Evolutionary conservation across 2,797 vertebrate species (phyloP), one percentile per base, ranked within the genome.

Genomic region (Enteromius paludinosus): DNA sequence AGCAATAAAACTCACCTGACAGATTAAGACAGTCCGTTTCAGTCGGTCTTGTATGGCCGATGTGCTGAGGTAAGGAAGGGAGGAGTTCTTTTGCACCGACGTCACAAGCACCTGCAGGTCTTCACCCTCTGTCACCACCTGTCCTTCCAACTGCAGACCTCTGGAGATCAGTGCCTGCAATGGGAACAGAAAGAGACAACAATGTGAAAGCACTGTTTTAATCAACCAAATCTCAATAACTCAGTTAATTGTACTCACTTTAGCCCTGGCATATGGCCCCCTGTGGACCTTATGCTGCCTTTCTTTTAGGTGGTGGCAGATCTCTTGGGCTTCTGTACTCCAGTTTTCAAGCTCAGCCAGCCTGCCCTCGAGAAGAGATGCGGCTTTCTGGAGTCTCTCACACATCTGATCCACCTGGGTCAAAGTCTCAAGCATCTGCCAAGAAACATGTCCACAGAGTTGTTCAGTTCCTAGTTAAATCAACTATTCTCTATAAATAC

Each of bases 141-240:
- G 92, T 1, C 92, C 91, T 82, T 91, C 91, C 52, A 92, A 92
- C 1, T 87, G 91, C 45, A 91, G 76, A 64, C 93, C 93, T 82
- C 89, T 92, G 82, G 91, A 90, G 88, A 93, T 81, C 85, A 96
- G 89, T 14, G 71, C 85, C 96, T 96, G 70, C 35, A 69, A 49
- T 77, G 11, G 20, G 7, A 35, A 66, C 14, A 5, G 66, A 33
- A 83, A n/a, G 45, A 78, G n/a, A 30, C 23, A 1, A 66, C 10
- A 77, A 28, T 43, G n/a, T 62, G 1, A 65, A 79, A 61, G 30
- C 0, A 68, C 49, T 28, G 11, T n/a, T 69, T 59, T 47, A 10
- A 74, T 61, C 71, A 66, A 35, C 18, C 17, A 43, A 52, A 33
- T 68, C 17, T 41, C 3, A 20, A 9, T 8, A 41, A 30, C 62